Evolutionary conservation across 2,797 vertebrate species (phyloP).

Genomic region (Corythornis leucogaster): DNA sequence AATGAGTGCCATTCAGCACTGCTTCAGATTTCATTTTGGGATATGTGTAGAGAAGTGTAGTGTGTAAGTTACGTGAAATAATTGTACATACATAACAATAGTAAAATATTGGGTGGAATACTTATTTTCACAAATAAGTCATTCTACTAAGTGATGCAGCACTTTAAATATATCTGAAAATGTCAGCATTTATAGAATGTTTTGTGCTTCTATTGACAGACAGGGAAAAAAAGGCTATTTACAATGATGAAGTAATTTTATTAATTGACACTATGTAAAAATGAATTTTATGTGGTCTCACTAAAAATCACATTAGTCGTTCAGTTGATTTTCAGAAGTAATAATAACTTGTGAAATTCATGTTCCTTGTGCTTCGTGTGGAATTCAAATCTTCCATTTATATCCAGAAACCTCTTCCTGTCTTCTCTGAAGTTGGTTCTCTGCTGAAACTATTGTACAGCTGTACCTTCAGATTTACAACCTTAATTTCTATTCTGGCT

Average conservation of each 20-base stretch:
- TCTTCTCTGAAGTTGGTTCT: background rate
- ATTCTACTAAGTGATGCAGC: background rate
- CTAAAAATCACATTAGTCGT: background rate
- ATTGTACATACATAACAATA: background rate
- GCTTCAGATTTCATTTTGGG: background rate
- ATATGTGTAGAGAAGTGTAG: background rate
- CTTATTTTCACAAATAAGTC: background rate
- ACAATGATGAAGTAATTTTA: background rate
- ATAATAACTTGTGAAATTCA: background rate
- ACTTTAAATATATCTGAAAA: background rate
- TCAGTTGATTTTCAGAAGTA: background rate
- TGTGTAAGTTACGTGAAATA: background rate
- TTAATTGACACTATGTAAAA: background rate
- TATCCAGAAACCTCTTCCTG: background rate
- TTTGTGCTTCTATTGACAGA: background rate
- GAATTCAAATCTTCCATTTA: background rate
- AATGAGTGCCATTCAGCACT: background rate
- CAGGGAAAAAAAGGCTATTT: background rate
- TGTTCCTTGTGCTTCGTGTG: background rate
- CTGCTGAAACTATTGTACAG: background rate
- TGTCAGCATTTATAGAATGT: background rate
- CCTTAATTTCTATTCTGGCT: slow-evolving; percentile 43
- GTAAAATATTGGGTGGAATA: background rate
- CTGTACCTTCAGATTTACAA: slow-evolving; percentile 45
- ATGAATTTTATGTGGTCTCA: background rate